phyloP scores from a whole-genome alignment of 2,797 vertebrate genomes.

The Ara ararauna region DNA sequence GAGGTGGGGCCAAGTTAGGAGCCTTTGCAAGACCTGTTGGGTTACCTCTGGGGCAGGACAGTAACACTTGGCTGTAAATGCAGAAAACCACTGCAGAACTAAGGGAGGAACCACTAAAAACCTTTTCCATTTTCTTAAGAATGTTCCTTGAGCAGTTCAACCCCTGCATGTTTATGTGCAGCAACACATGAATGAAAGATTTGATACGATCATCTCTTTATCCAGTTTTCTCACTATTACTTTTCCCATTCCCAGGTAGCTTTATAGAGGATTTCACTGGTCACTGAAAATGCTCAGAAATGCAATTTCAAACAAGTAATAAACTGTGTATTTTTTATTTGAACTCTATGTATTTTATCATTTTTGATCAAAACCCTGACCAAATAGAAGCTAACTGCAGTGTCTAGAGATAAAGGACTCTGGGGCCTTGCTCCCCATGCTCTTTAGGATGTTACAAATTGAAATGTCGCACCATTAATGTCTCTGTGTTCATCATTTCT shows the following conservation, averaged over 20 bases:
- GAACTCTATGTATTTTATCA: not conserved
- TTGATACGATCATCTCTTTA: not conserved
- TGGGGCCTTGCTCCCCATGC: not conserved
- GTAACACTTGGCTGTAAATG: conserved; percentile 13
- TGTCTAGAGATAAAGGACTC: not conserved
- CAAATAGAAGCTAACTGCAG: not conserved
- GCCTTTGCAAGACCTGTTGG: conserved; percentile 65
- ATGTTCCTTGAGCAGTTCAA: not conserved
- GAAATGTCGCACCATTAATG: not conserved
- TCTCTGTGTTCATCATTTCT: conserved; percentile 21
- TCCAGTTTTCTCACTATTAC: not conserved
- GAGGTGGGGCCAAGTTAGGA: conserved; percentile 60
- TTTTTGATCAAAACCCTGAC: not conserved
- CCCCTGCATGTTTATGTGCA: not conserved
- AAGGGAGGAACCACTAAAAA: conserved; percentile 35
- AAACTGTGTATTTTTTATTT: not conserved
- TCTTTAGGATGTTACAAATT: not conserved
- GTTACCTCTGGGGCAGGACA: conserved; percentile 51
- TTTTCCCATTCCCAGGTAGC: not conserved
- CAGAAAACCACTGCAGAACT: conserved; percentile 26
- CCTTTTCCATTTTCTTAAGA: conserved; percentile 6
- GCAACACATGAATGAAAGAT: not conserved
- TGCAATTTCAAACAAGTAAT: not conserved
- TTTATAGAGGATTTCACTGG: not conserved
- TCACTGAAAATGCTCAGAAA: not conserved